These are phyloP conservation scores for Drosophila gaucha DNA, from an alignment of 2,888 invertebrate genomes.

Conservation along the genomic window DNA sequence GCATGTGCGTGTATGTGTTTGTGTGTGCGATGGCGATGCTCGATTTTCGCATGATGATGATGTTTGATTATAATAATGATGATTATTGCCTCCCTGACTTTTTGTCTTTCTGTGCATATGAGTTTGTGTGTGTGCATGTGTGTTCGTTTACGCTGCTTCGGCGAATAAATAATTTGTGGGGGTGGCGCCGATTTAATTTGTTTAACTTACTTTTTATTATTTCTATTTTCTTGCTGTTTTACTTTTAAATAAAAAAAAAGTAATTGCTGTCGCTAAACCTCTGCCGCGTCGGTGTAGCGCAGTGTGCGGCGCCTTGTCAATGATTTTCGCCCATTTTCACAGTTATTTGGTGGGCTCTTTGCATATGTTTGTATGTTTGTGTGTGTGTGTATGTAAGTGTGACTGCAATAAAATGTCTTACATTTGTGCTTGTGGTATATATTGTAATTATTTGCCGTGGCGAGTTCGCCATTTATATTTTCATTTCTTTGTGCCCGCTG, in stretches of 20 bases:
- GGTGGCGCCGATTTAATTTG: conserved; percentile 35
- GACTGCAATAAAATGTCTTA: conserved; percentile 58
- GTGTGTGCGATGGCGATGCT: conserved; percentile 58
- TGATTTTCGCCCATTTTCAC: conserved; percentile 40
- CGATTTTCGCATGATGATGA: conserved; percentile 65
- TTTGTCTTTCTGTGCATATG: conserved; percentile 33
- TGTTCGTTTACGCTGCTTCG: conserved; percentile 41
- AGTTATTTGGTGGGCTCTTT: conserved; percentile 36
- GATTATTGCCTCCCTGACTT: conserved; percentile 55
- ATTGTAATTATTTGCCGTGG: conserved; percentile 59
- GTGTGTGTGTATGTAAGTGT: conserved; percentile 11
- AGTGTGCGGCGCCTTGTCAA: conserved; percentile 7
- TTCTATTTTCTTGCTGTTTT: conserved; percentile 31
- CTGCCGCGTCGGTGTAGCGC: background rate
- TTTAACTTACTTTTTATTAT: conserved; percentile 23
- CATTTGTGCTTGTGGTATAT: conserved; percentile 36
- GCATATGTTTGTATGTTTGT: conserved; percentile 7
- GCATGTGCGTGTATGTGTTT: conserved; percentile 18
- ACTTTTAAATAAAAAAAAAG: conserved; percentile 22
- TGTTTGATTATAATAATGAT: conserved; percentile 75
- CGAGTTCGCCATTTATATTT: conserved; percentile 73
- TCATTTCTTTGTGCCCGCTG: conserved; percentile 57
- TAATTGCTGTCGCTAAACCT: conserved; percentile 24
- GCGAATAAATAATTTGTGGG: conserved; percentile 43
- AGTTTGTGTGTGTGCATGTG: conserved; percentile 8